phyloP scores from a whole-genome alignment of 2,113 vertebrate species.

The Bos indicus region DNA sequence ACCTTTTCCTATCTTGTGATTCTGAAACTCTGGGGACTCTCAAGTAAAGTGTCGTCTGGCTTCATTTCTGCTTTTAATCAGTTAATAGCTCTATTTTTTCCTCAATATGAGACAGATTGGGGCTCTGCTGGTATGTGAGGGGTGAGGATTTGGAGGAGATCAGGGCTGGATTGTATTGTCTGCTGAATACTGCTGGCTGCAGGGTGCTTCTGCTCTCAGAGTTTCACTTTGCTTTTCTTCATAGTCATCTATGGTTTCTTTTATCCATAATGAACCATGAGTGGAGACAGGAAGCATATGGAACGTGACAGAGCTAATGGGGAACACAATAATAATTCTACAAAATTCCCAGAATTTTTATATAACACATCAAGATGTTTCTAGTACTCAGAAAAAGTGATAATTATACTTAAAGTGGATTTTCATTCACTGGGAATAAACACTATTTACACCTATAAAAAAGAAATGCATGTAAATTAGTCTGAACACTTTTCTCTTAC shows the following conservation, averaged over 20 bases:
- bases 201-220: not conserved
- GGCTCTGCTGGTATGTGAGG: not conserved
- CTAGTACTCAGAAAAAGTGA: not conserved
- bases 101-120: not conserved
- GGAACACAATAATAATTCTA: not conserved
- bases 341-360: slow-evolving; percentile 1
- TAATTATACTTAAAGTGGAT: not conserved
- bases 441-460: not conserved
- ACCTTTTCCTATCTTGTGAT: not conserved
- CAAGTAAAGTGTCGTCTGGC: not conserved
- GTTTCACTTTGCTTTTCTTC: not conserved
- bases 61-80: not conserved
- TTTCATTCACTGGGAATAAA: slow-evolving; percentile 17
- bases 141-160: not conserved
- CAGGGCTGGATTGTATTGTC: fast-evolving
- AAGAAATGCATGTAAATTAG: not conserved
- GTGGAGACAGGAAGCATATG: slow-evolving; percentile 20
- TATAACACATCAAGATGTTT: slow-evolving; percentile 38
- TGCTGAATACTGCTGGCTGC: not conserved
- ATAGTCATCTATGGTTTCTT: not conserved
- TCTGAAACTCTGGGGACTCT: not conserved
- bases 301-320: not conserved
- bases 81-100: not conserved
- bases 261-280: not conserved
- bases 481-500: not conserved